Evolutionary conservation across 92 coral and sea anemone genomes (phyloP).

Genomic region (Epizoanthus scotinus): DNA sequence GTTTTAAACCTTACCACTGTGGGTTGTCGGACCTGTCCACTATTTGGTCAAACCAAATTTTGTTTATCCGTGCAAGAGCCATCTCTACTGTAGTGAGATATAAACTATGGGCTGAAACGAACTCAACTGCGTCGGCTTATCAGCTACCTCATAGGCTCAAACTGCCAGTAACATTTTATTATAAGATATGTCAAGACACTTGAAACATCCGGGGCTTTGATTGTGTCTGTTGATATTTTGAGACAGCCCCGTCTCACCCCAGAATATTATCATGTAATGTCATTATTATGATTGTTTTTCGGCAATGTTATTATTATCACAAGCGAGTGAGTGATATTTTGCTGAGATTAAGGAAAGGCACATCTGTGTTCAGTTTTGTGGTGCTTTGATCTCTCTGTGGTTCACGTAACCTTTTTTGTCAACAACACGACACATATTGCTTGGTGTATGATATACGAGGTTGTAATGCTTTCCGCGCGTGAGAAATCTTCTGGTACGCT

Average conservation of each 20-base stretch:
- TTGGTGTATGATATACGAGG: no score
- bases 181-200: not conserved
- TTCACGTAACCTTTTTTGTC: no score
- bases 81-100: constrained; percentile 19
- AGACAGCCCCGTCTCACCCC: constrained; percentile 5
- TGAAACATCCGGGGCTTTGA: constrained; percentile 29
- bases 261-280: constrained; percentile 14
- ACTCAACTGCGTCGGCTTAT: not conserved
- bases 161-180: constrained; percentile 1
- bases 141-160: not conserved
- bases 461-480: no score
- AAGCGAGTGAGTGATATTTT: not conserved
- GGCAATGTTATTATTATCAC: not conserved
- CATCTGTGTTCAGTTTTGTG: not conserved
- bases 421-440: no score
- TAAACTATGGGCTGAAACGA: no score
- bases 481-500: no score
- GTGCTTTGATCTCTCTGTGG: no score
- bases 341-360: not conserved
- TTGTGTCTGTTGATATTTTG: not conserved
- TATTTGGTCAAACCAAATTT: constrained; percentile 82
- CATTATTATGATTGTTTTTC: not conserved
- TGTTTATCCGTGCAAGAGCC: constrained; percentile 79
- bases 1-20: constrained; percentile 61
- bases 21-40: constrained; percentile 68